Evolutionary conservation across 2,797 vertebrate genomes (phyloP), one percentile per base, ranked within the genome.

Genomic region (Scleropages formosus): DNA sequence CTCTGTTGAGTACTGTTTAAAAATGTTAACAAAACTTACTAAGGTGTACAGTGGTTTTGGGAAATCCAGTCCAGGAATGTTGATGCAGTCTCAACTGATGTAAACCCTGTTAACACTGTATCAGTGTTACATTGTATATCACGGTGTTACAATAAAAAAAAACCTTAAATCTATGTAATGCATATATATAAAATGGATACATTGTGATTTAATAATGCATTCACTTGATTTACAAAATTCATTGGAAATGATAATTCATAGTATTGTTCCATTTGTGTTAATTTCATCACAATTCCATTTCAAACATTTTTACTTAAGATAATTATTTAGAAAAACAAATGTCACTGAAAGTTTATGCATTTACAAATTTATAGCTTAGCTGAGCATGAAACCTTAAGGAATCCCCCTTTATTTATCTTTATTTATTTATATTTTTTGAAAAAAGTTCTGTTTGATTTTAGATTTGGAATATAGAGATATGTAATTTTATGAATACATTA

Each of bases 361-460:
- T 51, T 18, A 47, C 31, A 80, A n/a, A 76, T 84, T 85, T 83
- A 74, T 81, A 74, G 75, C 75, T 76, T 82, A 75, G 84, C 81
- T 82, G 61, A 75, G 47, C 27, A 46, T n/a, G 9, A n/a, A 8
- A 24, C n/a, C 64, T 59, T 31, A 20, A 31, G 24, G 26, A 44
- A 47, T 24, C 59, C 63, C 16, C 51, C 47, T 13, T 4, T 75
- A 39, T 59, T 59, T 60, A n/a, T n/a, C n/a, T n/a, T n/a, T n/a
- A n/a, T n/a, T n/a, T n/a, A n/a, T n/a, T n/a, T n/a, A n/a, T 31
- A 72, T 31, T n/a, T 60, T 27, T 44, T 59, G 24, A 13, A 44
- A 22, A 67, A 68, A 67, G 53, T 67, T 47, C 53, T 65, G 46
- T 66, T 44, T 59, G 53, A 61, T 24, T 69, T 8, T 60, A 61